These are phyloP conservation scores for Hymenochirus boettgeri DNA, from an alignment of 2,113 vertebrate species.

Conservation along the genomic window DNA sequence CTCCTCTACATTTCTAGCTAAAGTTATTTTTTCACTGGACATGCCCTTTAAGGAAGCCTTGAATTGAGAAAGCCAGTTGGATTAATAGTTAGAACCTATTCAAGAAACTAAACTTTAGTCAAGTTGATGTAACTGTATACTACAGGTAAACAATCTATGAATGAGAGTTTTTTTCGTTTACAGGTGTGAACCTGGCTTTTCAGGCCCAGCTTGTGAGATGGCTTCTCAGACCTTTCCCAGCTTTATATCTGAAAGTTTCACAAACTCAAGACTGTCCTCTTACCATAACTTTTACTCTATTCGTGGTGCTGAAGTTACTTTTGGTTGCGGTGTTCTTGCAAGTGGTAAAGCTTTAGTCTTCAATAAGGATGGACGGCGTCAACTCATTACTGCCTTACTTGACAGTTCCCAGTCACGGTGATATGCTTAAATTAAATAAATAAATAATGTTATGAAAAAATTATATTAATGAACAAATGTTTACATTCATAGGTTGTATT, in stretches of 20 bases:
- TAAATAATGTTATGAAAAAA: too few species aligned
- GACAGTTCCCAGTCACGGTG: constrained; percentile 97
- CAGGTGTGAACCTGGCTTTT: constrained; percentile 94
- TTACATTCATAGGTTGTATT: too few species aligned
- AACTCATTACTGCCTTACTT: constrained; percentile 86
- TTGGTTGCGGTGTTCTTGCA: constrained; percentile 90
- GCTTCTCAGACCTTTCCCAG: constrained; percentile 90
- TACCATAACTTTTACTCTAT: constrained; percentile 97
- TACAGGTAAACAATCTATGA: too few species aligned
- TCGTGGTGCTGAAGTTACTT: constrained; percentile 92
- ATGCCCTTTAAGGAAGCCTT: too few species aligned
- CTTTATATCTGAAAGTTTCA: constrained; percentile 92
- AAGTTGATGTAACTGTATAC: too few species aligned
- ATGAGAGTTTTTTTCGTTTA: too few species aligned
- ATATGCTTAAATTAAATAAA: constrained; percentile 15
- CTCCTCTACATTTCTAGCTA: too few species aligned
- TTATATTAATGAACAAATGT: too few species aligned
- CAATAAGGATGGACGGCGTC: constrained; percentile 88
- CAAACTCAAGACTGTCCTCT: constrained; percentile 86
- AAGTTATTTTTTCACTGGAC: too few species aligned
- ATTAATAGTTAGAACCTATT: too few species aligned
- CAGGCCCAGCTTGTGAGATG: constrained; percentile 88
- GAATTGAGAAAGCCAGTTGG: too few species aligned
- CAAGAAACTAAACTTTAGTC: too few species aligned
- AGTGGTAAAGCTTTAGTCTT: constrained; percentile 94